Evolutionary conservation across 2,797 vertebrate species (phyloP), one percentile per base, ranked within the genome.

Genomic region (Mycteria americana): DNA sequence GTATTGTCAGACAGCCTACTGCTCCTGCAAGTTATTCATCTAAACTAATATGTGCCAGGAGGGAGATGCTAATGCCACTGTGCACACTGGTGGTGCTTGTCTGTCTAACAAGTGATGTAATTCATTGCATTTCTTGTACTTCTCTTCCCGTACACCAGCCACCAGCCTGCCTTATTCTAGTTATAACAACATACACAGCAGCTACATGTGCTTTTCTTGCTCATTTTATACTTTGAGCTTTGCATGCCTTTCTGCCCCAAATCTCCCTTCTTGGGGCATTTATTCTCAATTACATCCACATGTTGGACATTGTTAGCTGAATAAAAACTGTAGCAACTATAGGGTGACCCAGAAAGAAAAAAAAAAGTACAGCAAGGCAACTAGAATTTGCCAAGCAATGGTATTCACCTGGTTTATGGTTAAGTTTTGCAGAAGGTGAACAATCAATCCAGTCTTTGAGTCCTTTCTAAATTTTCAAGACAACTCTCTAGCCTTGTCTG

Each of bases 131-230:
- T 88, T 60, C 73, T 81, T 35, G 11, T 64, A 28, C 57, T 67
- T 51, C 54, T 75, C 70, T 73, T 65, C 54, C 39, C 0, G 0
- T n/a, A 46, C 0, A 1, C 33, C 53, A 83, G 48, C 43, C 33
- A 73, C 33, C 24, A 85, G 30, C 57, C 72, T 53, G 77, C 23
- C 59, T 87, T 64, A 37, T 62, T 87, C 41, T 30, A 72, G 56
- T 86, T 77, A 39, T 23, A 46, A 62, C 28, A 78, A 54, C 25
- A 37, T 8, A 72, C 6, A 5, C 73, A 75, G 50, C 45, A 75
- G 50, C 45, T 87, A 81, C 39, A 43, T 45, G 60, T 16, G 77
- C 14, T 69, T 50, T 60, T 73, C 57, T 45, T 45, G 28, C 18
- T 62, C 33, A 35, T 62, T 73, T 90, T 46, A 60, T 31, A 39